Evolutionary conservation across 1,140 invertebrate species (phyloP), one percentile per base, ranked within the genome.

Genomic region (Medauroidea extradentata): DNA sequence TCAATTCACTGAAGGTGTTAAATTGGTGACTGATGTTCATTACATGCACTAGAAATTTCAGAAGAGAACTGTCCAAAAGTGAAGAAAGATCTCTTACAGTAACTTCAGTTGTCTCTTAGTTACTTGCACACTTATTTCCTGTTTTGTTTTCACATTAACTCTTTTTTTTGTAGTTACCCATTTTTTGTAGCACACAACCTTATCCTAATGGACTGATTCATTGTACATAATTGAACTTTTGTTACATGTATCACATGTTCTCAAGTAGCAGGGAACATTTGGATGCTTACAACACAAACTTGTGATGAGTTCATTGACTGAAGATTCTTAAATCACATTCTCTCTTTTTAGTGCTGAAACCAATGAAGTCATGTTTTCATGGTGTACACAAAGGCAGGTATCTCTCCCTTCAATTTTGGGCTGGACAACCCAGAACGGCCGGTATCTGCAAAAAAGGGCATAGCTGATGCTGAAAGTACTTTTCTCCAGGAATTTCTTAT

Each of bases 311-410:
- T 62, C 57, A 4, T 62, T 19, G n/a, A 56, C 25, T 1, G 59
- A 43, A 54, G 57, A 61, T 61, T 61, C 50, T 58, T 2, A 27
- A 8, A 64, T 13, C 21, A 64, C 39, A 43, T 59, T 59, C 13
- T 39, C 38, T 23, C 25, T 29, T 44, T 62, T 48, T 51, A 59
- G 44, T 57, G 59, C 25, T 24, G 51, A 25, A 7, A 64, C 39
- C 21, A 62, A 34, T 27, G 57, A 49, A 38, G 19, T 53, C 29
- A 64, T 56, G 23, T 62, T 64, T 62, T 59, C 56, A 59, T 64
- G 56, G 25, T 29, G 49, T 39, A 62, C 24, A 48, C 63, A 64
- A 18, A 51, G 52, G 62, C 63, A 64, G 13, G 38, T 62, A n/a
- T 62, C 42, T 16, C 60, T 53, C 18, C 53, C 49, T 7, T 57